Evolutionary conservation across 2,797 vertebrate genomes (phyloP), one percentile per base, ranked within the genome.

Genomic region (Scleropages formosus): DNA sequence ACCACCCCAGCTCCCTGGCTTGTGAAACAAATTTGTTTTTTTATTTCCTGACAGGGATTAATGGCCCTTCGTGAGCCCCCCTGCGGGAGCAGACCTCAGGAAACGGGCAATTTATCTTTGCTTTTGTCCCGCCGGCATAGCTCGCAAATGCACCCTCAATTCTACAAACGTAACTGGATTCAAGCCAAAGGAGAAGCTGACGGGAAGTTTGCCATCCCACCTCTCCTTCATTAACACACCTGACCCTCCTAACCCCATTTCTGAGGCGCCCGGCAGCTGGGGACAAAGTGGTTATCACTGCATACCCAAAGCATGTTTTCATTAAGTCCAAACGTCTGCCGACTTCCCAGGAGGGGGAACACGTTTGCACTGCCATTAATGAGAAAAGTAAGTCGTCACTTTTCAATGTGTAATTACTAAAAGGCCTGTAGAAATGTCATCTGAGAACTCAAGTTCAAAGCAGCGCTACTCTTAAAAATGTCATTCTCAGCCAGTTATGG

Each of bases 51-150:
- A 94, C 93, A 92, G 85, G 88, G 90, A 93, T 90, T 90, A 91
- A 94, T 94, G 89, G 90, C 80, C 82, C 82, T 84, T 82, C 86
- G 82, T 83, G 79, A 84, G 85, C 82, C 82, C 85, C 75, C 82
- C 75, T 81, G 77, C 82, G 85, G 82, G 84, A 87, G 84, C 77
- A 78, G 89, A 87, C 89, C 87, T 85, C 81, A 75, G 70, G 81
- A 85, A 79, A 77, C 78, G 84, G 83, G 87, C 88, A 90, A 93
- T 93, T 92, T 90, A 92, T 94, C 92, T 92, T 88, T 82, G 82
- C 87, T 84, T 84, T 89, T 87, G 88, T 90, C 85, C 85, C 67
- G 39, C 82, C 79, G 77, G 80, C 72, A 79, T 78, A 75, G 70
- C 8, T 58, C 49, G 53, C 85, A 85, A 87, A 86, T 82, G 81